These are phyloP conservation scores for Sebastes iracundus DNA, from an alignment of 2,797 vertebrate genomes.

Conservation along the genomic window DNA sequence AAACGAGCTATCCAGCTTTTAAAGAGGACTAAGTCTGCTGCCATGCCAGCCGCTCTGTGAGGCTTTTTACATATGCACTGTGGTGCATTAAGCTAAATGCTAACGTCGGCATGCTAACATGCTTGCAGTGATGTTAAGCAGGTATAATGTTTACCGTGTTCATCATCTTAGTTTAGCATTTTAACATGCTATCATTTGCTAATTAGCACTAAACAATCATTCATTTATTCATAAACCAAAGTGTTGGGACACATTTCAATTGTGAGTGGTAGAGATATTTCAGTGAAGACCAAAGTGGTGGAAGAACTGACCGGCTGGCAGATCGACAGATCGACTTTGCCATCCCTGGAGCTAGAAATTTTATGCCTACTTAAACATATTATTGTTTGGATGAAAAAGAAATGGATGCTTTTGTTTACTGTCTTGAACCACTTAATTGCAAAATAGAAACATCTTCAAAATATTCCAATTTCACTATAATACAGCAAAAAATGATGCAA, in stretches of 20 bases:
- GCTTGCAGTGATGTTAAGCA: not conserved
- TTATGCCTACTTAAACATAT: constrained; percentile 9
- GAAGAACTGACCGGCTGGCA: too few relatives aligned
- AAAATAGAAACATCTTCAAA: constrained; percentile 16
- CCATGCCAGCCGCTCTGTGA: not conserved
- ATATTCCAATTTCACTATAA: not conserved
- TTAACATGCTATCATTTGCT: not conserved
- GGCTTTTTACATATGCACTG: too few relatives aligned
- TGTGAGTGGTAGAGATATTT: not conserved
- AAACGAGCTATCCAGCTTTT: not conserved
- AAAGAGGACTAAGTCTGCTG: not conserved
- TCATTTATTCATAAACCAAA: not conserved
- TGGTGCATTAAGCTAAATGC: not conserved
- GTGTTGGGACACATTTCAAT: not conserved
- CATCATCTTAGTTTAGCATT: not conserved
- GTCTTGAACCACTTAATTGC: constrained; percentile 9
- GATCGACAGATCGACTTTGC: not conserved
- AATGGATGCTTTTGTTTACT: constrained; percentile 4
- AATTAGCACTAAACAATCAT: not conserved
- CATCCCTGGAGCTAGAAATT: not conserved
- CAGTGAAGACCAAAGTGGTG: not conserved
- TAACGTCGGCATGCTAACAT: not conserved
- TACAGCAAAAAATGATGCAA: not conserved
- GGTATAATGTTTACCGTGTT: not conserved
- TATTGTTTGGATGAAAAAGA: not conserved